These are phyloP conservation scores for Aplidium turbinatum DNA, from an alignment of 23 tunicate genomes.

Conservation along the genomic window DNA sequence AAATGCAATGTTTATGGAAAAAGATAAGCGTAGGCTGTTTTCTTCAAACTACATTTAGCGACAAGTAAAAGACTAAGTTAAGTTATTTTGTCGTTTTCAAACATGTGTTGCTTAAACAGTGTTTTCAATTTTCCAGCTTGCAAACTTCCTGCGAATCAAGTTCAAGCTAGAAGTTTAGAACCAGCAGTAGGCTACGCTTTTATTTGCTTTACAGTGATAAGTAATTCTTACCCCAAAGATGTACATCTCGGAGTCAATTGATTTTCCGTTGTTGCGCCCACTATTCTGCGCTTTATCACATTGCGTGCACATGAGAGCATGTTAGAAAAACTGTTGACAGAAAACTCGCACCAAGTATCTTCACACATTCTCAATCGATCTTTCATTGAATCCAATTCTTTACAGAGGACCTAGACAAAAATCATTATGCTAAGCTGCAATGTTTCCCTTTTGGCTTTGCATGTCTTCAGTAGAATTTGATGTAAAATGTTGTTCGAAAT, in stretches of 20 bases:
- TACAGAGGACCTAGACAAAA: constrained; percentile 52
- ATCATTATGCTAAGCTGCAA: too few species aligned
- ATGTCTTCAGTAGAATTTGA: too few species aligned
- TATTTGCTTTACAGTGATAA: too few species aligned
- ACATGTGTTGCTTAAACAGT: too few species aligned
- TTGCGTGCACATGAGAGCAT: constrained; percentile 80
- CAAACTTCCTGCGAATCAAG: too few species aligned
- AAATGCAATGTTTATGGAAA: neutral
- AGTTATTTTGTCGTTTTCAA: too few species aligned
- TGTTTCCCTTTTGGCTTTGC: too few species aligned
- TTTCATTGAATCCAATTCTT: constrained; percentile 60
- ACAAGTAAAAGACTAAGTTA: too few species aligned
- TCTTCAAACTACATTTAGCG: neutral
- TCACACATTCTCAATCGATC: constrained; percentile 87
- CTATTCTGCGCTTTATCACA: constrained; percentile 78
- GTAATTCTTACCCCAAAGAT: constrained; percentile 62
- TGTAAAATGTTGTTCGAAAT: too few species aligned
- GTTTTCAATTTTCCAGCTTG: too few species aligned
- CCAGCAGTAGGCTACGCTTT: too few species aligned
- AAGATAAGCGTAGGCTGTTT: neutral
- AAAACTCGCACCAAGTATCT: constrained; percentile 84
- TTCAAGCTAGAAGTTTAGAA: too few species aligned
- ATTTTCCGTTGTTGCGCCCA: constrained; percentile 55
- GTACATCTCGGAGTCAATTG: constrained; percentile 77
- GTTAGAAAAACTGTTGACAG: constrained; percentile 44